Conservation (phyloP, 37 sponge, comb jelly and placozoan species). For the Agelas oroides region DNA sequence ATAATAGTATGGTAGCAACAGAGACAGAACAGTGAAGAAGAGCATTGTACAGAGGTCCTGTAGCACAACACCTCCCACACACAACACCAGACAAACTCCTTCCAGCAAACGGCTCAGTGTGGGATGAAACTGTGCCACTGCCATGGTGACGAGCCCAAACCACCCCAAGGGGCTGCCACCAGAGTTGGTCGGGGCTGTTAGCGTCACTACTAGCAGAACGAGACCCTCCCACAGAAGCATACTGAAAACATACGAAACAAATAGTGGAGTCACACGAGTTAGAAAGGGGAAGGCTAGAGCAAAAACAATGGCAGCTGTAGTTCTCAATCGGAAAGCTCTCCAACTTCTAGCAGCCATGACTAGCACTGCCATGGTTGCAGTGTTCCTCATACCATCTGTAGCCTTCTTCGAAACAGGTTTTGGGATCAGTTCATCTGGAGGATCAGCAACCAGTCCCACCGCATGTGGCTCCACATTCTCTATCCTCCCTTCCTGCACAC, state of each 20-base stretch:
- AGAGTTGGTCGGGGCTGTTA: background rate
- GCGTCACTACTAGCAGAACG: background rate
- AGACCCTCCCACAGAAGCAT: background rate
- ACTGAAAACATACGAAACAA: background rate
- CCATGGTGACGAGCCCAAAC: background rate
- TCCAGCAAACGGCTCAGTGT: background rate
- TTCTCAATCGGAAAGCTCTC: background rate
- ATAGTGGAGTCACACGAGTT: background rate
- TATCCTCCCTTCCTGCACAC: too few relatives aligned
- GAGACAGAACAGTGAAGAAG: too few relatives aligned
- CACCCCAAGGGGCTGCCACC: background rate
- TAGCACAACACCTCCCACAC: too few relatives aligned
- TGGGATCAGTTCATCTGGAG: constrained; percentile 13
- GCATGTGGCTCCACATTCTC: too few relatives aligned
- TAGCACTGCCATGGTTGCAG: background rate
- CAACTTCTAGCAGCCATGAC: background rate
- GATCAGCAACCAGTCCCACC: background rate
- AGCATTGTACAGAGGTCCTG: too few relatives aligned
- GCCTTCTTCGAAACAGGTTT: background rate
- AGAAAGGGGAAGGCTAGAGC: background rate
- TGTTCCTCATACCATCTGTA: background rate
- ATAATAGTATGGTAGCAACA: too few relatives aligned
- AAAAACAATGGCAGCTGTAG: background rate
- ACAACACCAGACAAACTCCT: background rate
- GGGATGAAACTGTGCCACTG: background rate